These are phyloP conservation scores for Chalcis sispes DNA, from an alignment of 2,888 invertebrate species.

Conservation along the genomic window DNA sequence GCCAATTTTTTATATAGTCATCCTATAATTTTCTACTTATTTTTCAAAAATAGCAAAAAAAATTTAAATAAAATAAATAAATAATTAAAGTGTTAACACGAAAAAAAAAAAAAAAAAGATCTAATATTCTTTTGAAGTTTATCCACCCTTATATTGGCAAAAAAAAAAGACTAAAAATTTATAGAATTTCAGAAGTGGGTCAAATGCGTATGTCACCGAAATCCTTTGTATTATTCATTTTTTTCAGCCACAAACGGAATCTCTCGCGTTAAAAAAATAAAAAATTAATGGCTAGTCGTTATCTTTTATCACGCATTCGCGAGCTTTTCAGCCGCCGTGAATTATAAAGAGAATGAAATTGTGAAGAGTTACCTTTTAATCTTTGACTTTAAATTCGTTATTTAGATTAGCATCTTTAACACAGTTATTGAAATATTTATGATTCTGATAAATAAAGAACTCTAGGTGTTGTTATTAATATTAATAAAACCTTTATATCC, in stretches of 20 bases:
- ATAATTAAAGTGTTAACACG: too few relatives aligned
- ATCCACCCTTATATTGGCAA: too few relatives aligned
- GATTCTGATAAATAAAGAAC: not conserved
- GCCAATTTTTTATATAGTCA: too few relatives aligned
- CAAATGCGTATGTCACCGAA: not conserved
- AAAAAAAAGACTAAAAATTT: not conserved
- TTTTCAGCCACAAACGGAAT: not conserved
- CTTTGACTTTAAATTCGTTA: not conserved
- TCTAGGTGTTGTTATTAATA: too few relatives aligned
- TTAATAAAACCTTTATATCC: too few relatives aligned
- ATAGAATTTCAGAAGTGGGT: not conserved
- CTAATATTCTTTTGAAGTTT: too few relatives aligned
- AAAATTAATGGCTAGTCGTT: slow-evolving; percentile 28
- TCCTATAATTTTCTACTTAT: too few relatives aligned
- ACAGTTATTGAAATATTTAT: not conserved
- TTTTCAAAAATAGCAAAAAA: too few relatives aligned
- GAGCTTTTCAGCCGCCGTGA: slow-evolving; percentile 3
- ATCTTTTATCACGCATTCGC: slow-evolving; percentile 9
- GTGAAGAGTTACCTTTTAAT: not conserved
- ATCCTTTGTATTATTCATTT: slow-evolving; percentile 10
- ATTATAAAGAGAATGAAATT: slow-evolving; percentile 16
- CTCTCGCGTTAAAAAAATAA: slow-evolving; percentile 11
- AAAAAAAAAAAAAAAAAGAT: too few relatives aligned
- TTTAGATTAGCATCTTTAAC: too few relatives aligned
- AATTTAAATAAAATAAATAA: too few relatives aligned